A percentile compares a stretch with the other conserved stretches of the same genome.
Evolutionary conservation across 2,113 vertebrate species (phyloP).

Genomic region (Tetrao urogallus): DNA sequence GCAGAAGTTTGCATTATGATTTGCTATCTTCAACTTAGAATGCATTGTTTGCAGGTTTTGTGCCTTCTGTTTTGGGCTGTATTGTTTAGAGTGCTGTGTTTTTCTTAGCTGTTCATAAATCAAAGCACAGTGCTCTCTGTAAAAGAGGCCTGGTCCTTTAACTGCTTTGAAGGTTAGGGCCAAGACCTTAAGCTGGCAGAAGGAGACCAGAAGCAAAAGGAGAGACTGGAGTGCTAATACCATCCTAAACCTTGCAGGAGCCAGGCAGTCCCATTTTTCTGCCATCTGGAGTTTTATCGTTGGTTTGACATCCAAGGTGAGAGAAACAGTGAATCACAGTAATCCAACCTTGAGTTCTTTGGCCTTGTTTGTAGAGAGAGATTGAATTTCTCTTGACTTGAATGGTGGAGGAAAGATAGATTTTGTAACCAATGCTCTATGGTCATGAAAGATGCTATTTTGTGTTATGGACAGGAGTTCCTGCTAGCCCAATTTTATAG

Average conservation of each 20-base stretch:
- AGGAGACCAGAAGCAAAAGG: not conserved
- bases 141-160: not conserved
- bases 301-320: constrained; percentile 7
- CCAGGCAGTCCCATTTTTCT: not conserved
- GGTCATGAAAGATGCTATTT: not conserved
- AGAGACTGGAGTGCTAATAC: not conserved
- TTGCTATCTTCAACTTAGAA: not conserved
- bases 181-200: not conserved
- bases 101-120: not conserved
- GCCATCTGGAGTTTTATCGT: not conserved
- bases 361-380: not conserved
- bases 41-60: not conserved
- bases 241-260: constrained; percentile 4
- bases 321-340: not conserved
- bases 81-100: not conserved
- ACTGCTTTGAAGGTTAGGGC: not conserved
- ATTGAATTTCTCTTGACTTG: not conserved
- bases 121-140: not conserved
- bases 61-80: not conserved
- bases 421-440: not conserved
- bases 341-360: not conserved
- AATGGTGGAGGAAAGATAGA: not conserved
- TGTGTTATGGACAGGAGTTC: not conserved
- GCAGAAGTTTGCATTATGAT: not conserved
- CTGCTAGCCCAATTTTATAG: not conserved